These are phyloP conservation scores for Hirudinaria manillensis DNA, from an alignment of 2,888 invertebrate genomes.

Conservation along the genomic window DNA sequence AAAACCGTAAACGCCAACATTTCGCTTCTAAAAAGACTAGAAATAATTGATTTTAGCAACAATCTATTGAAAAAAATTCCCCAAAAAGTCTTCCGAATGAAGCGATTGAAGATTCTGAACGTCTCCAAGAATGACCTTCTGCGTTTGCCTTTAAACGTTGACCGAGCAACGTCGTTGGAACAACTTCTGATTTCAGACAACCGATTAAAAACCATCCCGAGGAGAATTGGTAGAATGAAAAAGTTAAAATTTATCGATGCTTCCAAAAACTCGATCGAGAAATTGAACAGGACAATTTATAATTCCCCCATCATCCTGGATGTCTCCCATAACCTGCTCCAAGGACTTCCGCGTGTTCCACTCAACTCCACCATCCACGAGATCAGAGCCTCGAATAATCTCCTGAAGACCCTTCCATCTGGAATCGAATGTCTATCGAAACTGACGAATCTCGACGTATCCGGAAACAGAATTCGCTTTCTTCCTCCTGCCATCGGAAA, in stretches of 20 bases:
- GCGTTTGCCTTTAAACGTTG: slow-evolving; percentile 48
- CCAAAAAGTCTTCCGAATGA: slow-evolving; percentile 44
- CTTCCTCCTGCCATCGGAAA: slow-evolving; percentile 49
- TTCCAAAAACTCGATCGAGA: slow-evolving; percentile 48
- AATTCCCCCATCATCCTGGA: slow-evolving; percentile 44
- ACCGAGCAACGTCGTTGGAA: slow-evolving; percentile 46
- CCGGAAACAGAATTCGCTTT: slow-evolving; percentile 61
- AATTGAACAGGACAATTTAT: slow-evolving; percentile 51
- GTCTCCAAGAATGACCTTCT: slow-evolving; percentile 49
- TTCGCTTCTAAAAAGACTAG: slow-evolving; percentile 44
- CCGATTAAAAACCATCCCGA: slow-evolving; percentile 47
- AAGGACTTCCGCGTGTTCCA: slow-evolving; percentile 46
- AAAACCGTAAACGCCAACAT: slow-evolving; percentile 48
- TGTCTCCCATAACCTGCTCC: slow-evolving; percentile 48
- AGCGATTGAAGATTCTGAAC: slow-evolving; percentile 45
- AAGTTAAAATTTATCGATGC: slow-evolving; percentile 47
- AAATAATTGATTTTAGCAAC: slow-evolving; percentile 46
- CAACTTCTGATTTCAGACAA: slow-evolving; percentile 41
- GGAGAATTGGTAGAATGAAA: slow-evolving; percentile 48
- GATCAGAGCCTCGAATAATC: slow-evolving; percentile 48
- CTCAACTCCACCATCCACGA: slow-evolving; percentile 49
- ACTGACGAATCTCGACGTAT: slow-evolving; percentile 62
- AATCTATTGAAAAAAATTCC: slow-evolving; percentile 47
- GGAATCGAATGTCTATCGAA: slow-evolving; percentile 48
- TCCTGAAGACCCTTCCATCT: slow-evolving; percentile 47